Percentiles rank a stretch among this genome's conserved stretches.
phyloP scores from a whole-genome alignment of 2,113 vertebrate genomes.

The Etheostoma spectabile region DNA sequence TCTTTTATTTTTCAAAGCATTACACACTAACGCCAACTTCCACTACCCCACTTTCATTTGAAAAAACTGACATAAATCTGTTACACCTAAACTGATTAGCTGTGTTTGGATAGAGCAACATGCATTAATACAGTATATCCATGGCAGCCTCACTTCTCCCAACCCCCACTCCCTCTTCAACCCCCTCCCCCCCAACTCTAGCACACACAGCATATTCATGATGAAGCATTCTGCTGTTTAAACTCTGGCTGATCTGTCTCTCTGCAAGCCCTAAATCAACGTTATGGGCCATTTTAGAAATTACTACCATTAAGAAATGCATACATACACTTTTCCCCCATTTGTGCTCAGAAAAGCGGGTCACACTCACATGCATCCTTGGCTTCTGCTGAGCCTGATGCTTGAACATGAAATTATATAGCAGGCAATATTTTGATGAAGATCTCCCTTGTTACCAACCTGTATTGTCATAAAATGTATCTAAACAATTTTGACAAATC shows the following conservation, averaged over 20 bases:
- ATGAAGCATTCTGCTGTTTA: conserved; percentile 75
- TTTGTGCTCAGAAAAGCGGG: conserved; percentile 58
- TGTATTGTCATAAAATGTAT: neutral
- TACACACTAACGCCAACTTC: conserved; percentile 39
- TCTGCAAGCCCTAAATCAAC: conserved; percentile 76
- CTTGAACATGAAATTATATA: conserved; percentile 47
- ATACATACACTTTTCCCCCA: conserved; percentile 66
- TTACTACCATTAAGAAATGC: conserved; percentile 76
- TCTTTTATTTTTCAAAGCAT: conserved; percentile 32
- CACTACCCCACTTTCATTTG: conserved; percentile 29
- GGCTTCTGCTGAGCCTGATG: conserved; percentile 52
- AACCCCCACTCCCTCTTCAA: neutral
- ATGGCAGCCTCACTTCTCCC: neutral
- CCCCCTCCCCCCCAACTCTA: neutral
- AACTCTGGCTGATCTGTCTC: conserved; percentile 77
- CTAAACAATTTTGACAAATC: neutral
- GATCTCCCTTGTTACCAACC: neutral
- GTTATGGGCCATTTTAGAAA: conserved; percentile 80
- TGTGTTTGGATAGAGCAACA: conserved; percentile 33
- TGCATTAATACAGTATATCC: conserved; percentile 36
- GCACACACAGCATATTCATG: conserved; percentile 75
- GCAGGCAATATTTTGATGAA: neutral
- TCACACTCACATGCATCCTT: conserved; percentile 31
- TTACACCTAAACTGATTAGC: conserved; percentile 64
- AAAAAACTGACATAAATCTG: conserved; percentile 54